Evolutionary conservation across 2,113 vertebrate genomes (phyloP).

Genomic region (Gavialis gangeticus): DNA sequence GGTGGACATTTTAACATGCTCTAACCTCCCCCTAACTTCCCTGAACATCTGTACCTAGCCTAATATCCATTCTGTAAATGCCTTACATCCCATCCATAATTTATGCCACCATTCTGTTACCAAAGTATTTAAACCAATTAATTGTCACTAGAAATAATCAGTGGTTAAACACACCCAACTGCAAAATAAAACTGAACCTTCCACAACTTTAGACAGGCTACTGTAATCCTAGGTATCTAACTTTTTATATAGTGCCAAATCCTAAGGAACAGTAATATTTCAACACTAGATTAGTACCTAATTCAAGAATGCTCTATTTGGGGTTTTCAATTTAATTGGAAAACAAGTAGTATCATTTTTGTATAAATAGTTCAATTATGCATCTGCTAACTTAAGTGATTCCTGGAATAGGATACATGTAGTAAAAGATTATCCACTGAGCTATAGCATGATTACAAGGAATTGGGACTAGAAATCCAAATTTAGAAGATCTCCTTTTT

Average conservation of each 20-base stretch:
- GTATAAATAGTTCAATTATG: not conserved
- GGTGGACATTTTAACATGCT: too few species aligned
- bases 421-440: accelerated
- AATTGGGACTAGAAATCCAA: not conserved
- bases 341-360: not conserved
- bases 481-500: not conserved
- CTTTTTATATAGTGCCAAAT: not conserved
- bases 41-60: too few species aligned
- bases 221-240: not conserved
- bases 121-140: not conserved
- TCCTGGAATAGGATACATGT: not conserved
- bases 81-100: not conserved
- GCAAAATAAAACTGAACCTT: not conserved
- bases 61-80: not conserved
- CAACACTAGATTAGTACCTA: not conserved
- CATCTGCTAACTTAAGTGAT: not conserved
- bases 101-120: not conserved
- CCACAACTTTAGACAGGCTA: not conserved
- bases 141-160: not conserved
- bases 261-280: not conserved
- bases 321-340: not conserved
- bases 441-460: not conserved
- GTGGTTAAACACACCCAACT: not conserved
- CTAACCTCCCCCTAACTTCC: too few species aligned
- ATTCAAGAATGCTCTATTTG: not conserved